Evolutionary conservation across 2,888 invertebrate genomes (phyloP), one percentile per base, ranked within the genome.

Genomic region (Palloptera scutellata): DNA sequence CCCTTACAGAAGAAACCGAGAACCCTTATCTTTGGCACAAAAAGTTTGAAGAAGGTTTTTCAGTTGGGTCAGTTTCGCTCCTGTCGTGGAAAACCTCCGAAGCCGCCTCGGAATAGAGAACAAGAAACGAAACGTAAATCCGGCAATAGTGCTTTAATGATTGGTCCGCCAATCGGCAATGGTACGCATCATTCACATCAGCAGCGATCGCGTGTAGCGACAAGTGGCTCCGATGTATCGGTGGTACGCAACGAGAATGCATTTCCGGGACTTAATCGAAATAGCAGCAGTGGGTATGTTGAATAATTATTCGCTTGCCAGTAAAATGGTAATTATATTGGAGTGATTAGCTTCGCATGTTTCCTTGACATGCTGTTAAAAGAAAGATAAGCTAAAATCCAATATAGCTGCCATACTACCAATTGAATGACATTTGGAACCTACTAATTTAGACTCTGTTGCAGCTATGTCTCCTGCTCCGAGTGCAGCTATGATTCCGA

Each of bases 401-500:
- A 30, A 30, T 30, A 30, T 30, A 30, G 6, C 30, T 30, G 6
- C 30, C 30, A 6, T 30, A 30, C 30, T 30, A 2, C 2, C 30
- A 30, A 30, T 30, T 30, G 30, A 30, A 30, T 30, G 30, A 30
- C 30, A 30, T 30, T 30, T 30, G 30, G 6, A 30, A 30, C 30
- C 30, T 30, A 30, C 30, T 64, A 58, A 45, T 58, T 42, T 54
- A 54, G 57, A 30, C 3, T 19, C 52, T 45, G 70, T 57, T 89
- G 10, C 72, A 85, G 85, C 9, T 94, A 94, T 79, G 93, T 94
- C 1, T 93, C 94, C 2, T 95, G 94, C 81, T 94, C 94, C 53
- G 95, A 95, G 83, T 95, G 95, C 80, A 90, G 91, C 73, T 91
- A 91, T 79, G 94, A 95, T 78, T 94, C 93, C 1, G 94, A 94